Percentiles rank a stretch among this genome's conserved stretches.
Evolutionary conservation across 2,113 vertebrate genomes (phyloP).

Genomic region (Pseudorectes ferrugineus): DNA sequence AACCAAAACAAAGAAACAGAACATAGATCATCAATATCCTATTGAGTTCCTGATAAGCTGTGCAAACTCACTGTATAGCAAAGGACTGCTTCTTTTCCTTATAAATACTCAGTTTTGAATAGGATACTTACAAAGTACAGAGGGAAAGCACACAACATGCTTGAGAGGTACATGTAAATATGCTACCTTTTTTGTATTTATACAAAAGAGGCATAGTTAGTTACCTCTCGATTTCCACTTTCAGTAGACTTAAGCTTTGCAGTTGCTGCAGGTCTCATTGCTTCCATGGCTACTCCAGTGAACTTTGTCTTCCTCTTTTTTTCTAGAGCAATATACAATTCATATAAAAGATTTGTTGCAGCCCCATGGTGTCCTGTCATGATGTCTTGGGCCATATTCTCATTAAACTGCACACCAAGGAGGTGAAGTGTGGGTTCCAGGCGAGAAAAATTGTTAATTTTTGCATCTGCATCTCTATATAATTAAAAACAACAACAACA

Average conservation of each 20-base stretch:
- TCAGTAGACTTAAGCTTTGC: conserved; percentile 68
- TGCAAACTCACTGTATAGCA: neutral
- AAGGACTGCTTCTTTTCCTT: neutral
- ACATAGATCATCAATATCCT: neutral
- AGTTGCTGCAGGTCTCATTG: conserved; percentile 68
- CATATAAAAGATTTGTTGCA: conserved; percentile 84
- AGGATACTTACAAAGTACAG: neutral
- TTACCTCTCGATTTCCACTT: conserved; percentile 78
- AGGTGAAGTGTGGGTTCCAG: conserved; percentile 84
- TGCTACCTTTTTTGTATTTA: neutral
- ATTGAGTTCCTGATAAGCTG: neutral
- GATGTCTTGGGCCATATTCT: conserved; percentile 77
- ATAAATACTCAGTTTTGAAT: neutral
- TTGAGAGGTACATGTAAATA: neutral
- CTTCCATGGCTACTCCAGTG: conserved; percentile 70
- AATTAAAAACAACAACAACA: neutral
- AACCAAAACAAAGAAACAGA: neutral
- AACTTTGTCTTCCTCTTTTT: conserved; percentile 80
- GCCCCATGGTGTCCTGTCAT: conserved; percentile 84
- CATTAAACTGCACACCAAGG: conserved; percentile 84
- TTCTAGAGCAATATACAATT: conserved; percentile 85
- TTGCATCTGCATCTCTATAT: conserved; percentile 78
- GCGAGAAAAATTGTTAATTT: conserved; percentile 87
- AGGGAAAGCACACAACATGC: neutral
- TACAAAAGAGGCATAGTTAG: neutral